Evolutionary conservation across 1,140 invertebrate genomes (phyloP), one percentile per base, ranked within the genome.

Genomic region (Sinella curviseta): DNA sequence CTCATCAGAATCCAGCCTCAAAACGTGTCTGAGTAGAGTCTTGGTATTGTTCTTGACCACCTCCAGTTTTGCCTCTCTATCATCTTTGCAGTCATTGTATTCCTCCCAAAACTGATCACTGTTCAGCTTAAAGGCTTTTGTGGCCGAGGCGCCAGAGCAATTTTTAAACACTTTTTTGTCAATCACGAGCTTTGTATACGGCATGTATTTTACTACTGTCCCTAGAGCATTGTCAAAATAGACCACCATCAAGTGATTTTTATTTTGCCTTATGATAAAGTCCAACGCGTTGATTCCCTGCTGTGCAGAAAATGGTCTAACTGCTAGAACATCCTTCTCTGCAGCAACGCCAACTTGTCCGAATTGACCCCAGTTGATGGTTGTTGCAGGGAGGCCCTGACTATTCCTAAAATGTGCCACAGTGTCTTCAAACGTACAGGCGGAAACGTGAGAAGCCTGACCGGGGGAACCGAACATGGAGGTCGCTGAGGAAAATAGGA

Each of bases 51-150:
- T 74, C 16, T 36, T 31, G 8, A 74, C 30, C 2, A 31, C 26
- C 3, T 16, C 26, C 2, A 34, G 12, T 24, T 74, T 74, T 31
- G 1, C 70, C 4, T 74, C 70, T 24, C 70, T 8, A 26, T 74
- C 24, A 4, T 34, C 34, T 36, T 17, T 26, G 26, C 70, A 74
- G 14, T 12, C 8, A 30, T 74, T 26, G 26, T 74, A 74, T 33
- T 74, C 70, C 12, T 36, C 30, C 70, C 70, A 74, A 74, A 74
- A 74, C 8, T 74, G 4, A 2, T 74, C 70, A 31, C 31, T 36
- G 8, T n/a, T n/a, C n/a, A n/a, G n/a, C n/a, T n/a, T n/a, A n/a
- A n/a, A n/a, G n/a, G n/a, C n/a, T n/a, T n/a, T n/a, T n/a, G n/a
- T n/a, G n/a, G n/a, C n/a, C n/a, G n/a, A n/a, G n/a, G n/a, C n/a